Conservation (phyloP, 2,888 invertebrate species). For the Drosophila limbata region DNA sequence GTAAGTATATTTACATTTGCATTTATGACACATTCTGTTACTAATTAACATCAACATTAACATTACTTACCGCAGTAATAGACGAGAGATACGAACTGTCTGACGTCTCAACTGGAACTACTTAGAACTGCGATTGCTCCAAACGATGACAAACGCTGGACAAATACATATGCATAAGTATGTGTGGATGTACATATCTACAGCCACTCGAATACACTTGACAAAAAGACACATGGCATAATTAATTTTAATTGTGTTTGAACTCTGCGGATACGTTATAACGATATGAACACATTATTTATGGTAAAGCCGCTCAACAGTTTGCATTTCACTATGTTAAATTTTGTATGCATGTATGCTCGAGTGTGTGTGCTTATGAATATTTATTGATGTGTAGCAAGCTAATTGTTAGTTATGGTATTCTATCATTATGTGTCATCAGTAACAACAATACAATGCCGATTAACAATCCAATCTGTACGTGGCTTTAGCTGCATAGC, state of each 20-base stretch:
- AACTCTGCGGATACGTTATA: constrained; percentile 28
- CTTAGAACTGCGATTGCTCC: constrained; percentile 30
- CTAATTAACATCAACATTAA: constrained; percentile 40
- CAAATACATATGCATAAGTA: constrained; percentile 48
- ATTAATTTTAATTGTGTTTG: constrained; percentile 70
- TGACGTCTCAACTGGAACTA: constrained; percentile 72
- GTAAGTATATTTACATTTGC: constrained; percentile 40
- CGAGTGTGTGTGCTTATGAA: constrained; percentile 62
- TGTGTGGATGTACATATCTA: constrained; percentile 5
- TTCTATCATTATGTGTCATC: constrained; percentile 69
- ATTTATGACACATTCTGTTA: constrained; percentile 16
- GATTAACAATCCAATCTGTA: constrained; percentile 11
- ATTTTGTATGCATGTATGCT: constrained; percentile 35
- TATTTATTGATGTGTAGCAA: constrained; percentile 63
- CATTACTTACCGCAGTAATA: constrained; percentile 36
- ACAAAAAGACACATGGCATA: constrained; percentile 67
- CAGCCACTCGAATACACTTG: constrained; percentile 49
- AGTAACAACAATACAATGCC: constrained; percentile 17
- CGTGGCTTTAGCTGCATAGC: constrained; percentile 11
- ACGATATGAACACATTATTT: constrained; percentile 20
- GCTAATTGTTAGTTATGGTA: constrained; percentile 40
- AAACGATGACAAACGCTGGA: constrained; percentile 66
- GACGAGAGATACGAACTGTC: constrained; percentile 44
- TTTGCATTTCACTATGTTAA: constrained; percentile 22
- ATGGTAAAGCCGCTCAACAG: constrained; percentile 39